Evolutionary conservation across 2,113 vertebrate species (phyloP).

Genomic region (Dromaius novaehollandiae): DNA sequence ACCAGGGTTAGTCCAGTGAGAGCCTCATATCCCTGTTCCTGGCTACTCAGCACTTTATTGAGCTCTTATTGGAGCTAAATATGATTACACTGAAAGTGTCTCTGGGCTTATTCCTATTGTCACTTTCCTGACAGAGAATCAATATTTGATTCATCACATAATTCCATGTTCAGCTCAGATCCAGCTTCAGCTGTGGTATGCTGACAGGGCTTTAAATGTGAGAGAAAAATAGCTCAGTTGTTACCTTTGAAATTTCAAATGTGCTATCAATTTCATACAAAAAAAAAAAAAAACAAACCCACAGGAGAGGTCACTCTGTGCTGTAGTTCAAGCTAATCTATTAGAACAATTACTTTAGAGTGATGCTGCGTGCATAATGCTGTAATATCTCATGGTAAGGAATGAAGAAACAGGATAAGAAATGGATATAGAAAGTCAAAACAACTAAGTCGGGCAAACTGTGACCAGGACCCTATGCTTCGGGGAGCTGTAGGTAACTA

Average conservation of each 20-base stretch:
- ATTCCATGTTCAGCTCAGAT: neutral
- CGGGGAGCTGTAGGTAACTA: neutral
- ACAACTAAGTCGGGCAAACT: neutral
- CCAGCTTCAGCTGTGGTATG: neutral
- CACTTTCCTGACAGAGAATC: conserved; percentile 34
- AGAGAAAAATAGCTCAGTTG: neutral
- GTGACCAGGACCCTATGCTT: neutral
- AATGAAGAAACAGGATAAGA: neutral
- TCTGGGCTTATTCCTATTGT: conserved; percentile 11
- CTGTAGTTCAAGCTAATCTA: neutral
- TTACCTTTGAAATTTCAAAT: neutral
- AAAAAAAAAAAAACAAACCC: neutral
- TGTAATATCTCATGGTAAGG: neutral
- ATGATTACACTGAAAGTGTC: conserved; percentile 1
- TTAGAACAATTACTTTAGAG: neutral
- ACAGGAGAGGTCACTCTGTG: neutral
- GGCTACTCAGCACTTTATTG: conserved; percentile 14
- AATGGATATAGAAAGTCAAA: neutral
- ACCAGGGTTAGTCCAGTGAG: neutral
- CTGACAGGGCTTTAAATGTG: neutral
- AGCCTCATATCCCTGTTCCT: neutral
- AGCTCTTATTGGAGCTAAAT: neutral
- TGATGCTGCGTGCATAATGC: neutral
- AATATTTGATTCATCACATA: conserved; percentile 41
- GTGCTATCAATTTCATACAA: neutral